Evolutionary conservation across 1,140 invertebrate species (phyloP), one percentile per base, ranked within the genome.

Genomic region (Amyelois transitella): DNA sequence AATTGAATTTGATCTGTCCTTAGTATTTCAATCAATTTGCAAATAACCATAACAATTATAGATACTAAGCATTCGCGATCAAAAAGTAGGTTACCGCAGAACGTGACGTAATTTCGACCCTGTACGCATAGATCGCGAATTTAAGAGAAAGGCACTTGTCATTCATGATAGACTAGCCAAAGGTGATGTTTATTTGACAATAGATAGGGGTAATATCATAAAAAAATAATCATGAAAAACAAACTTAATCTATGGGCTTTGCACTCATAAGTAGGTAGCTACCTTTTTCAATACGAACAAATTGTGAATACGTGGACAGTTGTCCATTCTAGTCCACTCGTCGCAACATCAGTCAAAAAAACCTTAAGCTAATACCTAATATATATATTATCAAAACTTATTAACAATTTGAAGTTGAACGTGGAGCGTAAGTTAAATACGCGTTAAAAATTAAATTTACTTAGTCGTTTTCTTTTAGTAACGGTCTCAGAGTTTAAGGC

Each of bases 401-500:
- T 10, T 32, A 2, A 10, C 25, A 32, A 32, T 32, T 6, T 10
- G 6, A 32, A 32, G 12, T 32, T 6, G 7, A 6, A 32, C 8
- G 25, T 32, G 25, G 10, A 10, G 1, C 25, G 12, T 10, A 12
- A 38, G 17, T 38, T 24, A 24, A n/a, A 6, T 14, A 21, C 18
- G 43, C 24, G 7, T 24, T 24, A 51, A 18, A 12, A 19, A 0
- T 14, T 19, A 45, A 45, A 49, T 38, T 38, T 38, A 38, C 32
- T n/a, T 1, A 38, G 32, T 38, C 65, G 72, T 80, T 79, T 81
- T 83, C 74, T 81, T 81, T 77, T 78, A 78, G 62, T 77, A 81
- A 83, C 78, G 75, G 81, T 81, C 70, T 63, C 66, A 77, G 64
- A 66, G 63, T 86, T 86, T 78, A 72, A 79, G 80, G 81, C 72